Conservation (phyloP, 1,140 invertebrate species). For the Lordiphosa stackelbergi region DNA sequence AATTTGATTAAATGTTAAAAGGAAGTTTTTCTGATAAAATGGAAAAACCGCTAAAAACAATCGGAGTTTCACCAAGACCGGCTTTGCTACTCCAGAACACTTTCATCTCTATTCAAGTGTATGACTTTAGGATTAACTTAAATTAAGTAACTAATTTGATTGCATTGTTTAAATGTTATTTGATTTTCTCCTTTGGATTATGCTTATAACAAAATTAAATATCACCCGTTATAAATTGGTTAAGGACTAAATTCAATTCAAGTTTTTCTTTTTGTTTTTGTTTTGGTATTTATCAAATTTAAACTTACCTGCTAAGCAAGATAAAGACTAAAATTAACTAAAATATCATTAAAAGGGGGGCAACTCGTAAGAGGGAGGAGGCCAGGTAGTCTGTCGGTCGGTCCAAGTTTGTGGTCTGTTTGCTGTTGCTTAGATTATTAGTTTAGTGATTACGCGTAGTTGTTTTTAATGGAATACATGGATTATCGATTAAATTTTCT, state of each 20-base stretch:
- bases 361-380: too few relatives aligned
- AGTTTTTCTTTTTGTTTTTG: constrained; percentile 1
- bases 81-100: not conserved
- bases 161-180: constrained; percentile 16
- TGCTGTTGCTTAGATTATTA: not conserved
- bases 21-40: too few relatives aligned
- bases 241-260: constrained; percentile 53
- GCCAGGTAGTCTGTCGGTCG: not conserved
- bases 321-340: constrained; percentile 44
- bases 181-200: constrained; percentile 50
- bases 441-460: too few relatives aligned
- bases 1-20: too few relatives aligned
- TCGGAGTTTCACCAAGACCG: too few relatives aligned
- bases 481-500: constrained; percentile 39
- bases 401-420: too few relatives aligned
- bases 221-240: constrained; percentile 66
- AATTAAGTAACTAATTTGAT: constrained; percentile 6
- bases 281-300: not conserved
- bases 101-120: not conserved
- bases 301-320: constrained; percentile 63
- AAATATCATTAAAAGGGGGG: constrained; percentile 40
- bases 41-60: too few relatives aligned
- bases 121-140: not conserved
- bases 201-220: constrained; percentile 60
- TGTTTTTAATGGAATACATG: constrained; percentile 4